Evolutionary conservation across 2,797 vertebrate genomes (phyloP).

Genomic region (Dallia pectoralis): DNA sequence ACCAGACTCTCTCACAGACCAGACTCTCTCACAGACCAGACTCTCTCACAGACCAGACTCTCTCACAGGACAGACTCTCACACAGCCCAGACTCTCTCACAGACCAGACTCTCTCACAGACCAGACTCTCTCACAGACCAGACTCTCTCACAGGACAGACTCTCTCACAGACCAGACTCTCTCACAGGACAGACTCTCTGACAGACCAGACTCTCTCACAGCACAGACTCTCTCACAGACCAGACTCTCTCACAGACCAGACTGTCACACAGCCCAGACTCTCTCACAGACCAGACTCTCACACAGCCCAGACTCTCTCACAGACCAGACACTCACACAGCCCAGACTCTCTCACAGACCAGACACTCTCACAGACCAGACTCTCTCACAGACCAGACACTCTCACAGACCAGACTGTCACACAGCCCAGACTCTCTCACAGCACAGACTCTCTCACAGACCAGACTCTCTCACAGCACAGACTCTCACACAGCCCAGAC

Average conservation of each 20-base stretch:
- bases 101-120: conserved; percentile 48
- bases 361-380: background rate
- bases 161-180: conserved; percentile 30
- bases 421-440: conserved; percentile 61
- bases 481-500: conserved; percentile 50
- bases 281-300: conserved; percentile 39
- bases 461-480: too few species aligned
- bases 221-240: conserved; percentile 56
- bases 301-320: conserved; percentile 45
- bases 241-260: background rate
- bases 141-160: conserved; percentile 49
- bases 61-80: too few species aligned
- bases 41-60: background rate
- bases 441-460: background rate
- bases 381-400: conserved; percentile 48
- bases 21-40: conserved; percentile 49
- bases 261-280: too few species aligned
- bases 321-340: conserved; percentile 1
- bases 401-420: background rate
- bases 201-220: too few species aligned
- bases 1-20: background rate
- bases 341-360: conserved; percentile 47
- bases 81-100: conserved; percentile 17
- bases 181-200: conserved; percentile 32
- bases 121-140: background rate